Evolutionary conservation across 64 coral and sea anemone genomes (phyloP), one percentile per base, ranked within the genome.

Genomic region (Stylophora pistillata): DNA sequence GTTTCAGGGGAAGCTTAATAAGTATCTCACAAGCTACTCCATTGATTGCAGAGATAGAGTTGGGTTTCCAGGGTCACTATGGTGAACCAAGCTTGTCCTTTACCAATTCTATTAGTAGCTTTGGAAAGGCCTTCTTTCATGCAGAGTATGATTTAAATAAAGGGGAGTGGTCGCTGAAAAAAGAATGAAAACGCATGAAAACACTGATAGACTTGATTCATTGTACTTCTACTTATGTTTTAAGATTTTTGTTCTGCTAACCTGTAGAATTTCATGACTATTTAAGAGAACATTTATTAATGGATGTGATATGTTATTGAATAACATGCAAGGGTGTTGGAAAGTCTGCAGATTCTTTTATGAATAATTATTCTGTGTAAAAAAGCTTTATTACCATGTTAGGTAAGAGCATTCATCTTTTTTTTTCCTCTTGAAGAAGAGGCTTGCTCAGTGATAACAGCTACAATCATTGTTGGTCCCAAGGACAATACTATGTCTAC

Each of bases 51-150:
- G 88, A 96, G 15, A 32, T 96, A 56, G 84, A 52, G 79, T 83
- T 96, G 63, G 89, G 78, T 56, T 96, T 93, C 29, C 94, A 96
- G 65, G 94, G 94, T 28, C 94, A 96, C 56, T 96, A 93, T 60
- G 77, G 77, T 47, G 88, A 90, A 55, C 88, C 88, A 37, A 64
- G 20, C 57, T 13, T 82, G 58, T 82, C 78, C 17, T 82, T 82
- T 59, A 82, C 58, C 37, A 31, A 82, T 61, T 37, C 30, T 23
- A 16, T 82, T 30, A 82, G 16, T 37, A 64, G 58, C 60, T 59
- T 59, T 21, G 78, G 78, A 29, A 62, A 82, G 78, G 23, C 58
- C 18, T 34, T 82, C 31, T 82, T 82, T 30, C 64, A 17, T 41
- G 31, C 78, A 62, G 78, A 82, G 28, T 82, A 82, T 23, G 57